These are phyloP conservation scores for Chrysomela aeneicollis DNA, from an alignment of 2,888 invertebrate genomes.

Conservation along the genomic window DNA sequence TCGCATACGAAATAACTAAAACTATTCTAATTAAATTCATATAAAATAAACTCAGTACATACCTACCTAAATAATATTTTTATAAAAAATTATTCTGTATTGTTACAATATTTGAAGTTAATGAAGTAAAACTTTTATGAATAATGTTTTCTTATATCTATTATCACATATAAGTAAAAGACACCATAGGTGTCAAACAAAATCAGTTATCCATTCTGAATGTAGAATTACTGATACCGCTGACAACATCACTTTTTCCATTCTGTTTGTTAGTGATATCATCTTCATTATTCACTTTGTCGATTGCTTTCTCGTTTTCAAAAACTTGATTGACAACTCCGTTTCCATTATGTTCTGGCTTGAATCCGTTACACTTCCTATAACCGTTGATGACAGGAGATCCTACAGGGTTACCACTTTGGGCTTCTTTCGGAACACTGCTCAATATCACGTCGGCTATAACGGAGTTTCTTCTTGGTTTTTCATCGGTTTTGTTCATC, in stretches of 20 bases:
- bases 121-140: neutral
- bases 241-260: neutral
- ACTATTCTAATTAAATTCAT: too few species aligned
- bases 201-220: constrained; percentile 55
- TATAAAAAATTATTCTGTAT: too few species aligned
- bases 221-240: constrained; percentile 56
- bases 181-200: neutral
- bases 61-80: too few species aligned
- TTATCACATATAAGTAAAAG: constrained; percentile 20
- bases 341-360: constrained; percentile 20
- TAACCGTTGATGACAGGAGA: constrained; percentile 49
- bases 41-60: too few species aligned
- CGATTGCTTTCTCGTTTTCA: neutral
- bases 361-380: constrained; percentile 29
- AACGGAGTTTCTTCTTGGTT: constrained; percentile 58
- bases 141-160: constrained; percentile 10
- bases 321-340: constrained; percentile 59
- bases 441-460: constrained; percentile 55
- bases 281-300: neutral
- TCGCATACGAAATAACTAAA: too few species aligned
- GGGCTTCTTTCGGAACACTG: constrained; percentile 47
- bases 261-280: constrained; percentile 2
- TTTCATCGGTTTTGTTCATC: constrained; percentile 42
- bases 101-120: too few species aligned
- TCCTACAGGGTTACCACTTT: constrained; percentile 48